Conservation (phyloP, 2,888 invertebrate species). For the Tetragonisca angustula region DNA sequence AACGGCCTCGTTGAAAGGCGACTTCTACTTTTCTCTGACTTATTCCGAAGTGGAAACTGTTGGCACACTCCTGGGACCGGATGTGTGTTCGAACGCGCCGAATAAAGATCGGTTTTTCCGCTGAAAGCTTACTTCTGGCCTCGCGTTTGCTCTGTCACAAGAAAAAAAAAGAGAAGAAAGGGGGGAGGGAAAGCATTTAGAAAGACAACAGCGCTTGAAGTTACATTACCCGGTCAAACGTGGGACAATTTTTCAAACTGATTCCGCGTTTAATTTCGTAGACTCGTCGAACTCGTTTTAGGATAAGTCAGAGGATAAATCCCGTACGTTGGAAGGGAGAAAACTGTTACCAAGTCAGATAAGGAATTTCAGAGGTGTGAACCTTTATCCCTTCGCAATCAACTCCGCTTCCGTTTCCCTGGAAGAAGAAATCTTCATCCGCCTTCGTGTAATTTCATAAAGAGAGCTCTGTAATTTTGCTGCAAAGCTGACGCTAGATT, state of each 20-base stretch:
- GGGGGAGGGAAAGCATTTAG: background rate
- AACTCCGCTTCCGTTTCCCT: background rate
- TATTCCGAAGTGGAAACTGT: constrained; percentile 41
- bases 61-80: constrained; percentile 25
- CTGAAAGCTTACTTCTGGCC: constrained; percentile 2
- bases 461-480: constrained; percentile 30
- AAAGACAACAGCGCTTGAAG: background rate
- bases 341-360: constrained; percentile 1
- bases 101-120: constrained; percentile 15
- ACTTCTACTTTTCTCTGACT: constrained; percentile 28
- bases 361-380: constrained; percentile 18
- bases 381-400: background rate
- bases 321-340: constrained; percentile 1
- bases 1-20: constrained; percentile 36
- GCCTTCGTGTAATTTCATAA: constrained; percentile 44
- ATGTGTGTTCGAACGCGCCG: constrained; percentile 24
- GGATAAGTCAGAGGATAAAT: constrained; percentile 10
- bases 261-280: background rate
- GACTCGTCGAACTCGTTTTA: constrained; percentile 7
- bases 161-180: background rate
- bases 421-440: constrained; percentile 30
- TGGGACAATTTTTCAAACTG: background rate
- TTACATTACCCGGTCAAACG: background rate
- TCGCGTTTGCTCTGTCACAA: background rate
- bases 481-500: constrained; percentile 43